Percentiles rank a stretch among this genome's conserved stretches.
These are phyloP conservation scores for Pantherophis guttatus DNA, from an alignment of 2,113 vertebrate genomes.

Conservation along the genomic window DNA sequence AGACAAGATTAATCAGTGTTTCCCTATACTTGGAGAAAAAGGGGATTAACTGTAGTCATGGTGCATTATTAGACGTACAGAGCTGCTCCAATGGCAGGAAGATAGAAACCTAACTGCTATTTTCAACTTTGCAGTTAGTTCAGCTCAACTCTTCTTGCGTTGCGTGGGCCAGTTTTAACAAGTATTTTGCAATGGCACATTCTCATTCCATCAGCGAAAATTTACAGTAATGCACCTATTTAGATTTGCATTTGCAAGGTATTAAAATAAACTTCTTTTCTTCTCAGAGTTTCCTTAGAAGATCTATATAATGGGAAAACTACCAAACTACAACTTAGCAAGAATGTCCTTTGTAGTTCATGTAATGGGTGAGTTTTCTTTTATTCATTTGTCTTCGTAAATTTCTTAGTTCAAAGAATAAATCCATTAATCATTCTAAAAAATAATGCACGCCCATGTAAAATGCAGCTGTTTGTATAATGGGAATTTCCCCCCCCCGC, in stretches of 20 bases:
- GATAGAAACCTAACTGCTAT: not conserved
- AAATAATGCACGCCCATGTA: not conserved
- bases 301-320: slow-evolving; percentile 98
- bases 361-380: slow-evolving; percentile 89
- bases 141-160: not conserved
- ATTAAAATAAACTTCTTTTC: slow-evolving; percentile 38
- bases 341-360: slow-evolving; percentile 94
- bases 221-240: not conserved
- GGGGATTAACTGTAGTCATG: not conserved
- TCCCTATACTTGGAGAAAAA: not conserved
- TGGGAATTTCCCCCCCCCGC: accelerated
- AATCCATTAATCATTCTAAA: not conserved
- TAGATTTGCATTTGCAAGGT: not conserved
- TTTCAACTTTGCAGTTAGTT: not conserved
- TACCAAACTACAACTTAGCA: slow-evolving; percentile 98
- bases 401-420: not conserved
- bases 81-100: not conserved
- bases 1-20: not conserved
- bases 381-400: slow-evolving; percentile 7
- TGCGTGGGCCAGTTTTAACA: not conserved
- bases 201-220: not conserved
- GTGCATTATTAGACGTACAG: not conserved
- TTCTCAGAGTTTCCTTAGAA: slow-evolving; percentile 92
- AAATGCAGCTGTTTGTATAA: not conserved
- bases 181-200: not conserved